phyloP scores from a whole-genome alignment of 2,888 invertebrate species.

The Odontocolon sp. region DNA sequence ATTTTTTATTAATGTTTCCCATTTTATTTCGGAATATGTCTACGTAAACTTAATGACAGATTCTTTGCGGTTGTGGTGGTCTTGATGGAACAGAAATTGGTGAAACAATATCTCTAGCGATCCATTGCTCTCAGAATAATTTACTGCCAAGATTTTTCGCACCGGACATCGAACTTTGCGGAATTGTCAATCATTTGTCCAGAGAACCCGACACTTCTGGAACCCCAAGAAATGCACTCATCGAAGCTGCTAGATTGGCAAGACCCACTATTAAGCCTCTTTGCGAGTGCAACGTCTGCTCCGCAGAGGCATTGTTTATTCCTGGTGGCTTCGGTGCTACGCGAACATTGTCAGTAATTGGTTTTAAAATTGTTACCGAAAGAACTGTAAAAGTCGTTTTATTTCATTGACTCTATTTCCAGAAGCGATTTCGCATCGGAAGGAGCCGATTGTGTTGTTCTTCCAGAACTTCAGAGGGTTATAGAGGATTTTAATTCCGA shows the following conservation, averaged over 20 bases:
- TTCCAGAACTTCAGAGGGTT: slow-evolving; percentile 80
- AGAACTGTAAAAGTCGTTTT: neutral
- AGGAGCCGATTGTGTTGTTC: slow-evolving; percentile 80
- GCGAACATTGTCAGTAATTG: slow-evolving; percentile 82
- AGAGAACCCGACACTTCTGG: slow-evolving; percentile 61
- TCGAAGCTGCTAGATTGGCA: slow-evolving; percentile 83
- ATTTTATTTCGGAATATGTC: neutral
- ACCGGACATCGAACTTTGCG: slow-evolving; percentile 67
- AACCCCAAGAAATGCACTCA: slow-evolving; percentile 80
- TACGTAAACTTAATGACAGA: slow-evolving; percentile 67
- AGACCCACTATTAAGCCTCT: slow-evolving; percentile 80
- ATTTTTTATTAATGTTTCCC: neutral
- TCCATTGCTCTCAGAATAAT: slow-evolving; percentile 67
- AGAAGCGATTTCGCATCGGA: slow-evolving; percentile 82
- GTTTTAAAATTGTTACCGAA: neutral
- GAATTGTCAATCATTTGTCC: slow-evolving; percentile 67
- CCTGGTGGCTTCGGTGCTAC: slow-evolving; percentile 84
- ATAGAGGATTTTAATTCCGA: slow-evolving; percentile 81
- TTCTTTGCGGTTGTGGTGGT: slow-evolving; percentile 83
- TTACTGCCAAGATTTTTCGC: slow-evolving; percentile 70
- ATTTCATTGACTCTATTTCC: slow-evolving; percentile 27
- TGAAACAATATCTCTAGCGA: slow-evolving; percentile 81
- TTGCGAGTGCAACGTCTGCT: slow-evolving; percentile 76
- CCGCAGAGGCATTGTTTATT: slow-evolving; percentile 82
- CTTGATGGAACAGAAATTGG: slow-evolving; percentile 83